Evolutionary conservation across 2,113 vertebrate genomes (phyloP), one percentile per base, ranked within the genome.

Genomic region (Artemisiospiza belli): DNA sequence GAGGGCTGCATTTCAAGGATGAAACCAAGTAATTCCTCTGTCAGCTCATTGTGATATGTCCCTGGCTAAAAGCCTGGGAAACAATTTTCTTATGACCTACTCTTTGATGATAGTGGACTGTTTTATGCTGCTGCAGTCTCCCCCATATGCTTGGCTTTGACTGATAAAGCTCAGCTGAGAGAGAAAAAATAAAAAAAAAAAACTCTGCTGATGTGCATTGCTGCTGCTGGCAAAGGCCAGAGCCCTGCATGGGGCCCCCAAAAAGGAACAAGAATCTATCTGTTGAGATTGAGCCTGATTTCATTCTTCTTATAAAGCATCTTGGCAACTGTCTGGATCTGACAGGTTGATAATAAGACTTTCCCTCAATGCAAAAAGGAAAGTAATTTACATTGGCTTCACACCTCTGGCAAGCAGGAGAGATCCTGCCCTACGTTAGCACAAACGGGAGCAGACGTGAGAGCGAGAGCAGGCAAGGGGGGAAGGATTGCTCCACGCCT

Each of bases 321-420:
- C 75, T 93, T 95, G 94, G 95, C 95, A 95, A 89, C 90, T 95
- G 83, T 78, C 90, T 90, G 79, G 57, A 88, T 93, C 83, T 96
- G 96, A 95, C 93, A 93, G 94, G 88, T 94, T 94, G 96, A 95
- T 96, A 96, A 95, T 92, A 84, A 96, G 94, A 91, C 87, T 95
- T 94, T 87, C 69, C 83, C 52, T 86, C 81, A 28, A 88, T 72
- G 85, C 82, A 93, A 80, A 96, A 94, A n/a, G 73, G 66, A 95
- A 96, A 96, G 95, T 91, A 94, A 95, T 97, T 97, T 95, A 96
- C 93, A 95, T 96, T 94, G 91, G 84, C 89, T 96, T 97, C 94
- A 95, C 93, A 95, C 94, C 92, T 96, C 87, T 92, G 79, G 89
- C 92, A 94, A 96, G 82, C 59, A 86, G 96, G 68, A 92, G 24